Evolutionary conservation across 2,113 vertebrate genomes (phyloP), one percentile per base, ranked within the genome.

Genomic region (Gopherus evgoodei): DNA sequence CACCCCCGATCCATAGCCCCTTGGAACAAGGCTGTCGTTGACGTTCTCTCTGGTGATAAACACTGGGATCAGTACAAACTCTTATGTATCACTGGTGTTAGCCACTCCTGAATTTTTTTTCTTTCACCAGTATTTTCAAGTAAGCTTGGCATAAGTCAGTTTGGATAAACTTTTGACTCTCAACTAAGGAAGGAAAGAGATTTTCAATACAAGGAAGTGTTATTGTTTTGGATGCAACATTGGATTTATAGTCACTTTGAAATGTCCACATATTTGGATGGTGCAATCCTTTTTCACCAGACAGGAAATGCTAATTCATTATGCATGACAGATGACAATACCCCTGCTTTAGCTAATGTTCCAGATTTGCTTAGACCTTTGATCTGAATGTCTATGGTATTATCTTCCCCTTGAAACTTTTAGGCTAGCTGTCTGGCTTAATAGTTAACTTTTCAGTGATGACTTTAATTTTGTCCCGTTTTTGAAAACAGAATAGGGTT

Each of bases 181-280:
- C 14, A 52, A 91, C 95, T 96, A 96, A 96, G 97, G 97, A 96
- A 97, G 97, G 97, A 97, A 98, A 96, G 38, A 81, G 93, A 92
- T 95, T 97, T 96, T 97, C 95, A 97, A 97, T 98, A 90, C 81
- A 88, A 93, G 97, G 97, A 97, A 97, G 72, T 82, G 65, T 95
- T 90, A 96, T 97, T 98, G 97, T 97, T 98, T 88, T 29, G 5
- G 72, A 29, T 82, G 84, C 90, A 91, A 93, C 5, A 0, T 57
- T 89, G 82, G 85, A 82, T 96, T 96, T 94, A 91, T 86, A 95
- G 49, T 83, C 56, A 82, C 86, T 97, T 93, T 95, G 81, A 96
- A 94, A 97, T 76, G 65, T 86, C 93, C 87, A 85, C 90, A 72
- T 47, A 53, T 62, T 85, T 79, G 12, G 16, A 89, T 38, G 87